Conservation (phyloP, 2,797 vertebrate species). For the Tarsius wallacei region DNA sequence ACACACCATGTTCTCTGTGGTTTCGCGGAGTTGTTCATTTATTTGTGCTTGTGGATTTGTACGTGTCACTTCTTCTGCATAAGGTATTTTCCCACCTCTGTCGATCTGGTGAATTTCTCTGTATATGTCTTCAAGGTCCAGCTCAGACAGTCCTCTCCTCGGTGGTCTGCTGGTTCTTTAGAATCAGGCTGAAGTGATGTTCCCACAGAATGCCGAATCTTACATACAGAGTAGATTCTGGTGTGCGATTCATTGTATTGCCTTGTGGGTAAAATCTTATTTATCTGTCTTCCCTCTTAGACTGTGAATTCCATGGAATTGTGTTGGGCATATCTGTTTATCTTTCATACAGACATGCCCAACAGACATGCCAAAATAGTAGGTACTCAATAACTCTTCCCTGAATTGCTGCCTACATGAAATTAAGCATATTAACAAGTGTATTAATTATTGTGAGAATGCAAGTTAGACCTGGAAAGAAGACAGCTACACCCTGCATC, state of each 20-base stretch:
- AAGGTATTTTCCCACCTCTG: background rate
- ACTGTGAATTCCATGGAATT: background rate
- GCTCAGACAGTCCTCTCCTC: background rate
- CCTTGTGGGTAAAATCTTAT: background rate
- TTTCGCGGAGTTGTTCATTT: background rate
- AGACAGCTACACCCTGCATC: background rate
- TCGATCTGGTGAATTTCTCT: background rate
- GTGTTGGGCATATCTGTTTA: background rate
- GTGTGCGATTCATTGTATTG: background rate
- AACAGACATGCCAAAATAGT: background rate
- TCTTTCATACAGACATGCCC: background rate
- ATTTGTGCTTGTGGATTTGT: background rate
- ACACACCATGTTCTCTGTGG: background rate
- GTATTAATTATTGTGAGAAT: conserved; percentile 1
- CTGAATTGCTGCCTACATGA: background rate
- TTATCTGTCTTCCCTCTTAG: background rate
- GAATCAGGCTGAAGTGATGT: background rate
- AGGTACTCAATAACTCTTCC: background rate
- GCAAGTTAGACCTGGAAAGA: background rate
- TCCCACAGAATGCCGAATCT: fast-evolving
- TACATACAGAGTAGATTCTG: background rate
- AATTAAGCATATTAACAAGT: background rate
- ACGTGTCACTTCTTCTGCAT: background rate
- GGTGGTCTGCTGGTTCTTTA: background rate
- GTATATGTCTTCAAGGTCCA: background rate